Evolutionary conservation across 2,113 vertebrate species (phyloP), one percentile per base, ranked within the genome.

Genomic region (Urocitellus parryii): DNA sequence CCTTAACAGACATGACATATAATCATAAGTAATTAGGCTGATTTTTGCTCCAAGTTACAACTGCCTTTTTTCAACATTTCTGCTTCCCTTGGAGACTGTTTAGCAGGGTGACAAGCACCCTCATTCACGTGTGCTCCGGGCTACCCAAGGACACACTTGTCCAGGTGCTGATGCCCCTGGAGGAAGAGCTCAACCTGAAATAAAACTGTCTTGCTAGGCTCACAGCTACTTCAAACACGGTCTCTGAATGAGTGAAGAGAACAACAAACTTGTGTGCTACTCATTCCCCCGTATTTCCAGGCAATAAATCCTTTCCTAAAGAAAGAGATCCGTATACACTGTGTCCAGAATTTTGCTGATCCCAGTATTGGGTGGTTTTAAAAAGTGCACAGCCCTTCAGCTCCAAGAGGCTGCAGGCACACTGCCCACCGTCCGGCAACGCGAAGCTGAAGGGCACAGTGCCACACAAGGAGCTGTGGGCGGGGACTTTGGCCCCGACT

Each of bases 21-120:
- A 97, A 97, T 97, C 98, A 98, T 95, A 98, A 98, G 98, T 99
- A 99, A 99, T 98, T 98, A 98, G 98, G 98, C 97, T 97, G 97
- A 99, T 97, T 95, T 39, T 98, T 97, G 98, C 98, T 98, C 97
- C 95, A 0, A 98, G 98, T 98, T 97, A 98, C 91, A 98, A 97
- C 98, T 97, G 85, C 97, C 98, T 98, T 98, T 98, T 96, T 97
- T 96, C 68, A 96, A 97, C 98, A 98, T 98, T 97, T 97, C 97
- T 96, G 76, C 82, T 98, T 88, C 96, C 84, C 3, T 86, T 94
- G 91, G 96, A 96, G 81, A 85, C 56, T 96, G 76, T 96, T 98
- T 95, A 98, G 95, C 63, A 80, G 96, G 90, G 96, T 96, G 96
- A 98, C 97, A 97, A 94, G 97, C 93, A 96, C 86, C 51, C 17